phyloP scores from a whole-genome alignment of 2,888 invertebrate species.

The Leptinotarsa tumamoca region DNA sequence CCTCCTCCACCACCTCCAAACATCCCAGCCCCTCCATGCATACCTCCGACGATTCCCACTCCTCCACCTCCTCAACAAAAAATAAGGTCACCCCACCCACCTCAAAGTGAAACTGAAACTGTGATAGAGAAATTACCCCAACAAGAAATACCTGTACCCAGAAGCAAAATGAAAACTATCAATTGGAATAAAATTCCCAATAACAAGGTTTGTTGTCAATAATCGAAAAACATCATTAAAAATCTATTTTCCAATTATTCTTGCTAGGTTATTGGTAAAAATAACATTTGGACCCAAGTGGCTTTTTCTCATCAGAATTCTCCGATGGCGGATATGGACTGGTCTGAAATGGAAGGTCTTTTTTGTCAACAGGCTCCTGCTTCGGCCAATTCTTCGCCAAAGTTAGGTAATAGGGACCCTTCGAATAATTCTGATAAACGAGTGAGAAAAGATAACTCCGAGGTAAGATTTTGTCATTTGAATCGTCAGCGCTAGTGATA shows the following conservation, averaged over 20 bases:
- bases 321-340: conserved; percentile 88
- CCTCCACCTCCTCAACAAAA: conserved; percentile 62
- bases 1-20: conserved; percentile 62
- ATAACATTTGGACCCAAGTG: conserved; percentile 93
- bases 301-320: conserved; percentile 87
- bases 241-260: conserved; percentile 19
- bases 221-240: neutral
- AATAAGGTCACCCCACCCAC: conserved; percentile 38
- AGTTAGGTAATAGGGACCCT: conserved; percentile 65
- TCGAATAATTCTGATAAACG: conserved; percentile 70
- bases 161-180: conserved; percentile 95
- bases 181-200: conserved; percentile 98
- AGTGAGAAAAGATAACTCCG: conserved; percentile 83
- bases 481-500: neutral
- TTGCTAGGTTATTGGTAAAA: conserved; percentile 83
- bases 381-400: conserved; percentile 70
- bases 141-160: conserved; percentile 93
- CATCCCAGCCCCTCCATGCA: conserved; percentile 58
- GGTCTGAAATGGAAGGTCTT: conserved; percentile 93
- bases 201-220: conserved; percentile 74
- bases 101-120: conserved; percentile 60
- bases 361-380: conserved; percentile 88
- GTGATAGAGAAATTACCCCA: conserved; percentile 79
- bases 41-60: conserved; percentile 65
- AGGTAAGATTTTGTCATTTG: conserved; percentile 67